Base-by-base conservation (phyloP, 2,113 vertebrate species). In the Myotis lucifugus region DNA sequence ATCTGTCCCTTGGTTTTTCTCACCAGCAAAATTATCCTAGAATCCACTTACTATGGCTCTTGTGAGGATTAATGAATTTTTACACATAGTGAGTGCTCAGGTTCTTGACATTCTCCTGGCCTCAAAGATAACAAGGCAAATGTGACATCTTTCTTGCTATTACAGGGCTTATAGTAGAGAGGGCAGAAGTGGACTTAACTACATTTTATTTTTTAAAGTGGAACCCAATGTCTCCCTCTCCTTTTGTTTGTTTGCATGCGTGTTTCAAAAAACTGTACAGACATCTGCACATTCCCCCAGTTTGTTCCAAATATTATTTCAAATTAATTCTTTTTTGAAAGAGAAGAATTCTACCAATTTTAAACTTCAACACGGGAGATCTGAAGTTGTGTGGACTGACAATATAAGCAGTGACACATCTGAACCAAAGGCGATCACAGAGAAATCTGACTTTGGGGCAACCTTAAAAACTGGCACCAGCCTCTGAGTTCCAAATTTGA, bases 1-100 rank as follows among this genome's bases (percentile, higher is more conserved):
- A 32, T 78, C 73, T 83, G 40, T 83, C 91, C 78, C 19, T 93
- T 77, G 15, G 6, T 17, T 84, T 89, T 93, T 95, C 88, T 79
- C 61, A 84, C n/a, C 77, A 88, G 59, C 50, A 54, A 88, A 87
- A 84, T 87, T 37, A 89, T 12, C n/a, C n/a, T 48, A 78, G 32
- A 91, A 54, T 89, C 42, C 64, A 61, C 50, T 79, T 72, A 64
- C 34, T 17, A 21, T 18, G 46, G 3, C 66, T 94, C 25, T 54
- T 67, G 34, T 50, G 83, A 89, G 14, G 32, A 52, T 89, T 66
- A 54, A 21, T 19, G 13, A 61, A 70, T 54, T 67, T 66, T 67
- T 32, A 40, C 4, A 66, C 29, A 4, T 5, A 85, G 17, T 19
- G 29, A 77, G 37, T 5, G 18, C 6, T 85, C 34, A 15, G 69